Evolutionary conservation across 1,140 invertebrate genomes (phyloP).

Genomic region (Nomia melanderi): DNA sequence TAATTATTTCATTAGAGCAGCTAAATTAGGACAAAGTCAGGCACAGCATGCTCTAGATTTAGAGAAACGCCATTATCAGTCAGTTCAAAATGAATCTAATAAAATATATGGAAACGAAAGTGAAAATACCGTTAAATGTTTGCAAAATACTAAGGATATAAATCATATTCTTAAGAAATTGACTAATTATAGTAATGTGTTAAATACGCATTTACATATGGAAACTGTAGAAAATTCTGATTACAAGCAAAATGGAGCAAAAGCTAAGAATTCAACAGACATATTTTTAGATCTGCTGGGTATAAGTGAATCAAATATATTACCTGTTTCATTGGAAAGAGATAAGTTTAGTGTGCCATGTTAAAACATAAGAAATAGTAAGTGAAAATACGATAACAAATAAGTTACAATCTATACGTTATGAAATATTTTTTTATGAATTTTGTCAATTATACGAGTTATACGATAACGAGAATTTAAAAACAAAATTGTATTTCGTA

Average conservation of each 20-base stretch:
- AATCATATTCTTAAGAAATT: constrained; percentile 45
- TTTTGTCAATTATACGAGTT: constrained; percentile 16
- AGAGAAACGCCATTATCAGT: constrained; percentile 57
- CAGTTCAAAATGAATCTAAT: constrained; percentile 8
- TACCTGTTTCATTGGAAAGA: constrained; percentile 32
- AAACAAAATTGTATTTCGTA: constrained; percentile 10
- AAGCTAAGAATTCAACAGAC: constrained; percentile 54
- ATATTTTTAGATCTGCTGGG: constrained; percentile 67
- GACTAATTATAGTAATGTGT: constrained; percentile 38
- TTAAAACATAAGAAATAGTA: constrained; percentile 30
- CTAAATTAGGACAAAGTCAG: constrained; percentile 82
- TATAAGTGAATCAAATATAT: constrained; percentile 50
- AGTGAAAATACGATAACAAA: constrained; percentile 17
- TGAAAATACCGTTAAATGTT: constrained; percentile 9
- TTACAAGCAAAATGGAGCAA: not conserved
- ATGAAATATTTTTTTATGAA: not conserved
- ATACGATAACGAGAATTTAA: constrained; percentile 9
- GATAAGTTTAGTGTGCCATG: constrained; percentile 48
- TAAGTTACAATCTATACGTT: not conserved
- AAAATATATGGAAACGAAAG: not conserved
- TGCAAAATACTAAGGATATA: constrained; percentile 8
- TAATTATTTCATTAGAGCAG: constrained; percentile 81
- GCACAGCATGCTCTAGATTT: constrained; percentile 80
- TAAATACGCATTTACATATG: not conserved
- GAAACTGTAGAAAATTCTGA: constrained; percentile 32